Percentiles rank a stretch among this genome's conserved stretches.
Evolutionary conservation across 2,888 invertebrate genomes (phyloP).

Genomic region (Chironomus riparius): DNA sequence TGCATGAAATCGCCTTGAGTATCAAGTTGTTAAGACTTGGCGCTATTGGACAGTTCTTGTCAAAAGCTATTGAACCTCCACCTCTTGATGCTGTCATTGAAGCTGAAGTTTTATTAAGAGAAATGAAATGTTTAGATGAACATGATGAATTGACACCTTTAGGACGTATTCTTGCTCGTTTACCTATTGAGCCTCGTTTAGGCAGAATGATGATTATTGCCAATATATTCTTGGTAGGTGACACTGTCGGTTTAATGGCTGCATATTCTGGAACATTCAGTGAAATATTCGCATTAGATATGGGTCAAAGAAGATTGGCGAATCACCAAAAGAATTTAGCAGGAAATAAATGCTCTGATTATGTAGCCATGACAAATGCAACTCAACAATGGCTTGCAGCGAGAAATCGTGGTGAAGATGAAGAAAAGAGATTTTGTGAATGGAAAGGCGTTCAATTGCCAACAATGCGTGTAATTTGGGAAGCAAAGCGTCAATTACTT

Average conservation of each 20-base stretch:
- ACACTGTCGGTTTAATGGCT: conserved; percentile 86
- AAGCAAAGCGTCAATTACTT: conserved; percentile 67
- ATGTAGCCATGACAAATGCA: conserved; percentile 88
- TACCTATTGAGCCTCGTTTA: conserved; percentile 92
- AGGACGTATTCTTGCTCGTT: conserved; percentile 83
- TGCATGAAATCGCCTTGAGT: conserved; percentile 88
- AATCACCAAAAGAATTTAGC: conserved; percentile 78
- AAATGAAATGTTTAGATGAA: conserved; percentile 84
- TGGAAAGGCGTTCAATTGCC: conserved; percentile 82
- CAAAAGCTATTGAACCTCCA: conserved; percentile 92
- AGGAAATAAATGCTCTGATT: conserved; percentile 84
- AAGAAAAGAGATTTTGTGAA: conserved; percentile 81
- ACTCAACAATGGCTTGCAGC: conserved; percentile 76
- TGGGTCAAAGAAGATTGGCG: conserved; percentile 63
- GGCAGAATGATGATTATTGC: conserved; percentile 97
- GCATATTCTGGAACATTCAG: conserved; percentile 93
- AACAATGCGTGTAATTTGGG: conserved; percentile 82
- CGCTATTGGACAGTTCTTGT: conserved; percentile 86
- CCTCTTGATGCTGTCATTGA: conserved; percentile 97
- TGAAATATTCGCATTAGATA: conserved; percentile 81
- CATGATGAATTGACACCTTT: conserved; percentile 86
- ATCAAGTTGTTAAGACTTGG: conserved; percentile 82
- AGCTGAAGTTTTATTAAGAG: conserved; percentile 74
- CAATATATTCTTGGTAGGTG: conserved; percentile 82
- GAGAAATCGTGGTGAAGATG: conserved; percentile 57